phyloP scores from a whole-genome alignment of 2,888 invertebrate genomes.

The Eurytoma californica region DNA sequence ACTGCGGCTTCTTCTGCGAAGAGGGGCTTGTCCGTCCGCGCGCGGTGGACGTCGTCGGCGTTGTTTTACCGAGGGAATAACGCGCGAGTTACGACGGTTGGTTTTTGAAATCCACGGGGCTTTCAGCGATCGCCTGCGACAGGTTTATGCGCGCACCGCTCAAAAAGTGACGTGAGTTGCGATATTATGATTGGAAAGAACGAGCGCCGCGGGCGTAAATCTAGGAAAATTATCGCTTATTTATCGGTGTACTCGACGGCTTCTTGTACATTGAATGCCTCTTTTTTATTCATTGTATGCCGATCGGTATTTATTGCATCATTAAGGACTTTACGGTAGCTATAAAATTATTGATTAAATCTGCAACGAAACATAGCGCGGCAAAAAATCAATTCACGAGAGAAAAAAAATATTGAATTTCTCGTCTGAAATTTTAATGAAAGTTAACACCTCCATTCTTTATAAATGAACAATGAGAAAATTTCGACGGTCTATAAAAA shows the following conservation, averaged over 20 bases:
- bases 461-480: conserved; percentile 6
- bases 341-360: no score
- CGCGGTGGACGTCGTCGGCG: background rate
- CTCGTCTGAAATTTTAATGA: no score
- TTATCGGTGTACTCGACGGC: conserved; percentile 4
- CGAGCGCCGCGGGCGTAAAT: conserved; percentile 1
- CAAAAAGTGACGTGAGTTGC: conserved; percentile 38
- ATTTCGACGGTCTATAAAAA: background rate
- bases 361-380: no score
- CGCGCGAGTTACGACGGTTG: conserved; percentile 36
- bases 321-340: no score
- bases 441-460: background rate
- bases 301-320: no score
- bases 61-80: conserved; percentile 45
- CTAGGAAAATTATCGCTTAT: conserved; percentile 28
- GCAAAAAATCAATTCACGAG: no score
- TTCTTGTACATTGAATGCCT: no score
- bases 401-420: no score
- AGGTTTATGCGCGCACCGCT: conserved; percentile 28
- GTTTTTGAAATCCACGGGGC: conserved; percentile 30
- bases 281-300: no score
- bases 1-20: background rate
- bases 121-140: conserved; percentile 33
- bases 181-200: conserved; percentile 42
- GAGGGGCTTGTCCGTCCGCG: background rate